A percentile compares a stretch with the other conserved stretches of the same genome.
These are phyloP conservation scores for Emydocephalus ijimae DNA, from an alignment of 2,113 vertebrate species.

Conservation along the genomic window DNA sequence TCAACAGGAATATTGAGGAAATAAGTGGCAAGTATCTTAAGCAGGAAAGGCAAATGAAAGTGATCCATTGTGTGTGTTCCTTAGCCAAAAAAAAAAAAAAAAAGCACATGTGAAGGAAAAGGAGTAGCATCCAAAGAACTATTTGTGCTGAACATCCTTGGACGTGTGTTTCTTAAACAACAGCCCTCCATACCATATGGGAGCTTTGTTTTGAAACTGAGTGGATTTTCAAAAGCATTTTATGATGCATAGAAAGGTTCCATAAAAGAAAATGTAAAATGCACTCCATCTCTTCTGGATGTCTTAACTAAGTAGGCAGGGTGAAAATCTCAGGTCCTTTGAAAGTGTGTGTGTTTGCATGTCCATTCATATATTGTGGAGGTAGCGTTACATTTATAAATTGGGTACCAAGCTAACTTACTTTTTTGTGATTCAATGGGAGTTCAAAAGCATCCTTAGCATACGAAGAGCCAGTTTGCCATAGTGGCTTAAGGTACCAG, in stretches of 20 bases:
- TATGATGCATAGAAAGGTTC: neutral
- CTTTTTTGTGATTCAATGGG: neutral
- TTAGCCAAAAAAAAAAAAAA: neutral
- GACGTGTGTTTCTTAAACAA: neutral
- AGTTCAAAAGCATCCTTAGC: neutral
- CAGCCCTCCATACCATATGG: neutral
- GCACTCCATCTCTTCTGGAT: neutral
- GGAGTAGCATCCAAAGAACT: neutral
- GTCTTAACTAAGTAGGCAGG: neutral
- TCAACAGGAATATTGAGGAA: neutral
- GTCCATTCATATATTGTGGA: neutral
- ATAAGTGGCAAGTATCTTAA: neutral
- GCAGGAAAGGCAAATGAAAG: neutral
- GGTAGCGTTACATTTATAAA: neutral
- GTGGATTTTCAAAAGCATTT: neutral
- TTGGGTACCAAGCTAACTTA: neutral
- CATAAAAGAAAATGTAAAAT: neutral
- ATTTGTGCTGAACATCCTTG: neutral
- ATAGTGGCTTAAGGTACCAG: neutral
- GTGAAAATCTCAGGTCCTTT: neutral
- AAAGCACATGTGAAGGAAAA: neutral
- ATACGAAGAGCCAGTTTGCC: neutral
- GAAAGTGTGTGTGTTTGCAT: neutral
- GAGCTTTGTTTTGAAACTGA: neutral
- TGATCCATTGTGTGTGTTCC: accelerated